Evolutionary conservation across 2,888 invertebrate genomes (phyloP).

Genomic region (Caenorhabditis sp.): DNA sequence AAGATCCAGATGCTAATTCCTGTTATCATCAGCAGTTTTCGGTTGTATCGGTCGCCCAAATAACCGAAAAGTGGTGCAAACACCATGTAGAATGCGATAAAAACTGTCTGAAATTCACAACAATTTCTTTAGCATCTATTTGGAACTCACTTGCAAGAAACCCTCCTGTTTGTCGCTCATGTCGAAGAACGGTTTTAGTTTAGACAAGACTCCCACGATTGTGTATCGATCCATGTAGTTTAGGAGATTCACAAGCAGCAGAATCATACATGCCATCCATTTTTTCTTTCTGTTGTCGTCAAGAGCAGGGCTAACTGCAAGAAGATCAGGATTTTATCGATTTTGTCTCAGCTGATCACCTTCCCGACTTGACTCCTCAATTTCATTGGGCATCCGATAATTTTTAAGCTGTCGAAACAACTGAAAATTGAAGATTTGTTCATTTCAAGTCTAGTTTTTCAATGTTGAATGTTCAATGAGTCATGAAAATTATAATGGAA

Average conservation of each 20-base stretch:
- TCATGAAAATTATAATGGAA: background rate
- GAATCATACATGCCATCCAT: conserved; percentile 46
- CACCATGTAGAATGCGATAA: conserved; percentile 95
- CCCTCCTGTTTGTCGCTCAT: conserved; percentile 88
- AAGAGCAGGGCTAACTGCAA: background rate
- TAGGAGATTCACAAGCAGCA: conserved; percentile 88
- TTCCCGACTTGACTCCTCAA: conserved; percentile 17
- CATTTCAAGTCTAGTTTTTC: background rate
- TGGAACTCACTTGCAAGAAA: conserved; percentile 85
- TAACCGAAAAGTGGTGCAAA: conserved; percentile 98
- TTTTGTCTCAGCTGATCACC: background rate
- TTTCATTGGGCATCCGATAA: conserved; percentile 24
- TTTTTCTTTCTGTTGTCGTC: no score
- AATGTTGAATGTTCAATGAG: background rate
- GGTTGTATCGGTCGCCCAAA: conserved; percentile 93
- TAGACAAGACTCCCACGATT: conserved; percentile 86
- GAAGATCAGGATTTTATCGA: background rate
- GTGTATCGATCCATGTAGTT: conserved; percentile 99
- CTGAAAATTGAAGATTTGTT: conserved; percentile 32
- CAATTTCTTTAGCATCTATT: no score
- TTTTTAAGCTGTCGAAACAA: background rate
- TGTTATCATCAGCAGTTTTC: conserved; percentile 90
- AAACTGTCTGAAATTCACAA: conserved; percentile 86
- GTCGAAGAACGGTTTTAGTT: conserved; percentile 83
- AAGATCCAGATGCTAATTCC: conserved; percentile 94